Conservation (phyloP, 2,797 vertebrate species). For the Sebastolobus alascanus region DNA sequence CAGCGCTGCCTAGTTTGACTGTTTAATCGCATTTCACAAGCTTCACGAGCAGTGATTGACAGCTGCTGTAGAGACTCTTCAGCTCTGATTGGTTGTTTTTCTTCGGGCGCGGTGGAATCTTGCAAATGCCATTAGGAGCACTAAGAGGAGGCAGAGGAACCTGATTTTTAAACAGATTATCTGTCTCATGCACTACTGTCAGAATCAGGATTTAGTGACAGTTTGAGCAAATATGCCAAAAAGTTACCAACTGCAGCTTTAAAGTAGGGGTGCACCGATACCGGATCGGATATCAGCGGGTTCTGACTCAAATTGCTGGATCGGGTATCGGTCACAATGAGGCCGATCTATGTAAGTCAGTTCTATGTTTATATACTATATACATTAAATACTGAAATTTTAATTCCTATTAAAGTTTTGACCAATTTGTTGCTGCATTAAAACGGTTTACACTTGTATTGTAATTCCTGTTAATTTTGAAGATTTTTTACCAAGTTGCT, state of each 20-base stretch:
- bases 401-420: too few relatives aligned
- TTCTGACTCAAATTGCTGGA: not conserved
- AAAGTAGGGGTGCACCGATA: too few relatives aligned
- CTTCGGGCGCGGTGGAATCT: not conserved
- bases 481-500: too few relatives aligned
- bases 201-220: not conserved
- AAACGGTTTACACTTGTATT: too few relatives aligned
- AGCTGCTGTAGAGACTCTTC: too few relatives aligned
- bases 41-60: too few relatives aligned
- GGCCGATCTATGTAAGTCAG: not conserved
- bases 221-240: not conserved
- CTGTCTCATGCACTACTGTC: not conserved
- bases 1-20: too few relatives aligned
- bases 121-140: not conserved
- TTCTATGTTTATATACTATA: too few relatives aligned
- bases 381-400: too few relatives aligned
- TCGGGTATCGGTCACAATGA: not conserved
- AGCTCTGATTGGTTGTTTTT: not conserved
- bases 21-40: too few relatives aligned
- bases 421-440: too few relatives aligned
- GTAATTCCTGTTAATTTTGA: too few relatives aligned
- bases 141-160: not conserved
- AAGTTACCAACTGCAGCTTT: not conserved
- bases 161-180: not conserved
- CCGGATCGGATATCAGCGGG: not conserved